A percentile compares a stretch with the other conserved stretches of the same genome.
These are phyloP conservation scores for Geococcyx californianus DNA, from an alignment of 2,113 vertebrate genomes.

Conservation along the genomic window DNA sequence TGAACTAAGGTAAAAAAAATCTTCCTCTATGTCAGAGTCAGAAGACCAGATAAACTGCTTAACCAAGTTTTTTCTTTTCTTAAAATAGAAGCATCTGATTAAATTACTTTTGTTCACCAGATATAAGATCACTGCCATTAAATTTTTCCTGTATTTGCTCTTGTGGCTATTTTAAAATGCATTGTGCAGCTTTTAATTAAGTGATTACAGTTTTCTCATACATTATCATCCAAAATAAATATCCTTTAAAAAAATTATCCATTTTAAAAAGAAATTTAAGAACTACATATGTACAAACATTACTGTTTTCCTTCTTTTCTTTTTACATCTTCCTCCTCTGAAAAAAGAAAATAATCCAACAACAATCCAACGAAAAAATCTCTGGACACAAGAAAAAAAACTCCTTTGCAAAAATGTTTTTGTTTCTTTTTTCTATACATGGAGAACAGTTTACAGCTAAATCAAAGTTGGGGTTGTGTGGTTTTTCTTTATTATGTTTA, in stretches of 20 bases:
- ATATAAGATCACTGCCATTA: neutral
- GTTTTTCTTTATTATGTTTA: neutral
- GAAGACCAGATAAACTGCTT: neutral
- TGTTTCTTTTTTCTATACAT: neutral
- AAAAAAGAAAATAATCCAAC: neutral
- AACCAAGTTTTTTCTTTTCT: neutral
- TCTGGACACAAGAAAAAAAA: neutral
- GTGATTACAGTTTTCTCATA: neutral
- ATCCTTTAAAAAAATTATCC: neutral
- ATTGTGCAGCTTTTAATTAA: neutral
- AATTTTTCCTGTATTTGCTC: neutral
- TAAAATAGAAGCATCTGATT: neutral
- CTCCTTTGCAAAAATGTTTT: neutral
- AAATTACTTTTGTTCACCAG: neutral
- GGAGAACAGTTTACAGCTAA: neutral
- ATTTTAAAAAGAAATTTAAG: neutral
- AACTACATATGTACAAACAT: neutral
- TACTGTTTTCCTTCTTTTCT: neutral
- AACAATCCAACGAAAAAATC: neutral
- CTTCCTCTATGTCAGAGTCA: neutral
- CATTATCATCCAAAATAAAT: neutral
- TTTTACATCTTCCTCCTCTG: neutral
- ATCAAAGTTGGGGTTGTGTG: fast-evolving
- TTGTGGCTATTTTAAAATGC: neutral
- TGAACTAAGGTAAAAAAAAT: neutral